Conservation (phyloP, 2,113 vertebrate species). For the Sclerurus mexicanus region DNA sequence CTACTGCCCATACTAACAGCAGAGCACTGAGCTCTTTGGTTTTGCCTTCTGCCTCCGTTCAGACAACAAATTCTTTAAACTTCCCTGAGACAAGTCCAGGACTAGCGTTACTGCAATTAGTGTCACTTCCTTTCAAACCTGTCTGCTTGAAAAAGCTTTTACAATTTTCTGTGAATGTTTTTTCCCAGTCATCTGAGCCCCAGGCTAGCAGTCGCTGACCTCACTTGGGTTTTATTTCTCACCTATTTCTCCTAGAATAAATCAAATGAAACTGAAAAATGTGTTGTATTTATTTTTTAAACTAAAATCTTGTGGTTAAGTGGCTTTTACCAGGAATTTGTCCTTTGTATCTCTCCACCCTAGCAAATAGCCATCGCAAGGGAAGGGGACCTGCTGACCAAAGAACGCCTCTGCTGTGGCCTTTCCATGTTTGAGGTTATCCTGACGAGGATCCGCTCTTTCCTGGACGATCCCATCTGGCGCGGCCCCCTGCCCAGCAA, state of each 20-base stretch:
- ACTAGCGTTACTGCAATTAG: not conserved
- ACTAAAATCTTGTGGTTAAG: not conserved
- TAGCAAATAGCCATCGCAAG: slow-evolving; percentile 89
- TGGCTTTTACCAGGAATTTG: not conserved
- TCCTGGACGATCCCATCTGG: slow-evolving; percentile 88
- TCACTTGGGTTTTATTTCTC: not conserved
- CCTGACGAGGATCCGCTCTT: slow-evolving; percentile 81
- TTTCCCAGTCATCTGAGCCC: not conserved
- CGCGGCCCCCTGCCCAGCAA: slow-evolving; percentile 87
- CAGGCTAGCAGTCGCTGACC: not conserved
- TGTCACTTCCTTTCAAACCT: not conserved
- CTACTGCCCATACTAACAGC: not conserved
- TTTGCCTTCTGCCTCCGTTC: not conserved
- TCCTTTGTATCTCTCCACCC: not conserved
- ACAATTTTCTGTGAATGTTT: not conserved
- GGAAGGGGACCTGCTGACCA: slow-evolving; percentile 88
- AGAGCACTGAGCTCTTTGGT: not conserved
- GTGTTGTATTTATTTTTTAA: accelerated
- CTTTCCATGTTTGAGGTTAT: slow-evolving; percentile 91
- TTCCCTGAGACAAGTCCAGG: not conserved
- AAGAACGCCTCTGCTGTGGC: slow-evolving; percentile 88
- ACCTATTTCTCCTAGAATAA: not conserved
- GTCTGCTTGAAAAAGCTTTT: not conserved
- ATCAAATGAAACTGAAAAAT: not conserved
- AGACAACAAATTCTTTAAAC: not conserved